Evolutionary conservation across 2,113 vertebrate genomes (phyloP).

Genomic region (Aptenodytes patagonicus): DNA sequence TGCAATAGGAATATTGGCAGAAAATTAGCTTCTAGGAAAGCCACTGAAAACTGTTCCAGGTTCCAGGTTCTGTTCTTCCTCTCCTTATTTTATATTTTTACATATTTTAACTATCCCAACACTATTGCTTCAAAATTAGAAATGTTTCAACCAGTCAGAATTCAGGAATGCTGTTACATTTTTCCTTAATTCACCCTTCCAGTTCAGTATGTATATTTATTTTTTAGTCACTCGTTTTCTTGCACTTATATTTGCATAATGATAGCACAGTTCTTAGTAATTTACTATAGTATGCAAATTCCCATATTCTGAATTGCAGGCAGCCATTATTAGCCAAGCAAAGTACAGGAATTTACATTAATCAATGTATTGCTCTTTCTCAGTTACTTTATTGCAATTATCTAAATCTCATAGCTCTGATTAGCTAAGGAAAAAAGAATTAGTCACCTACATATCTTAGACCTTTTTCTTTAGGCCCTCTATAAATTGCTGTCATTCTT

Average conservation of each 20-base stretch:
- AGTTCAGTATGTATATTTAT: not conserved
- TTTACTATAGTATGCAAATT: not conserved
- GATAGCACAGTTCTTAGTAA: not conserved
- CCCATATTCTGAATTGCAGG: not conserved
- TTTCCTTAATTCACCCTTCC: not conserved
- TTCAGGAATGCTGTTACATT: not conserved
- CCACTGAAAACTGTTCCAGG: not conserved
- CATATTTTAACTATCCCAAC: not conserved
- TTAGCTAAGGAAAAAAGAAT: not conserved
- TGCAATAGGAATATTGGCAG: not conserved
- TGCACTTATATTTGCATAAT: not conserved
- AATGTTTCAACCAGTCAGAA: not conserved
- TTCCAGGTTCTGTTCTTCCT: not conserved
- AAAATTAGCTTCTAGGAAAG: not conserved
- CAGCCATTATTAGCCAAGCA: not conserved
- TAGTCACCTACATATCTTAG: not conserved
- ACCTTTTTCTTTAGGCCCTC: not conserved
- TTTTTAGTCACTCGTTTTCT: not conserved
- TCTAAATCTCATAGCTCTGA: not conserved
- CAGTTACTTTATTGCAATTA: not conserved
- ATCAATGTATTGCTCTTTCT: not conserved
- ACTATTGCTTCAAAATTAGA: not conserved
- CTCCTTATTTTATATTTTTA: not conserved
- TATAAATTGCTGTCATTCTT: not conserved
- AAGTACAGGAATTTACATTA: not conserved